Base-by-base conservation (phyloP, 2,113 vertebrate species). In the Ginglymostoma cirratum region DNA sequence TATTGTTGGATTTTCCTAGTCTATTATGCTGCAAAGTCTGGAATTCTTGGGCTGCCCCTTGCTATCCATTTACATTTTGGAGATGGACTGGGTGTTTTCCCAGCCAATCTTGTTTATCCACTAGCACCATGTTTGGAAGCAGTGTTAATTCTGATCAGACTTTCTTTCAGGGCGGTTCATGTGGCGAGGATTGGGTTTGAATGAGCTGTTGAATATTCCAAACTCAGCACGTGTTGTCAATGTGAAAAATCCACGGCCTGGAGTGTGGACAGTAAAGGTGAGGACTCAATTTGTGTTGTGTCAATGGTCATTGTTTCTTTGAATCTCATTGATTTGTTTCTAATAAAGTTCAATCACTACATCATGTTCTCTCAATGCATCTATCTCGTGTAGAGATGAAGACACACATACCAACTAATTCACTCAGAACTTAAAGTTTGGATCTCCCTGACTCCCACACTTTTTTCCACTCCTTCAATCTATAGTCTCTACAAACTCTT, bases 251-350 rank as follows among this genome's bases (percentile, higher is more conserved):
- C 97, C 98, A 2, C 97, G 97, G 96, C 98, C 99, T 0, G 99
- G 99, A 95, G 97, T 96, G 0, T 99, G 99, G 99, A 98, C 96
- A 67, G 97, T 99, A 96, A 99, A 98, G 98, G 99, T 99, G 97
- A 87, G 97, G 52, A 23, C 21, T 65, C n/a, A 10, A 0, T 27
- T 12, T 34, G 87, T 34, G 30, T 92, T 66, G 34, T 65, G 34
- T 38, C n/a, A 23, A 7, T 90, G 34, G 89, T 66, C 17, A 61
- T 19, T 92, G 30, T 17, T n/a, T 21, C 3, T n/a, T 55, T n/a
- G 5, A 67, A 66, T 15, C 23, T 38, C n/a, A 61, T 19, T 10
- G n/a, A 66, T 7, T 66, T 10, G 19, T 45, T 38, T 17, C 19
- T 66, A n/a, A 38, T 66, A 93, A 66, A 19, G 15, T 66, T 38